A percentile compares a stretch with the other conserved stretches of the same genome.
These are phyloP conservation scores for Argyra leucocephala DNA, from an alignment of 2,888 invertebrate genomes.

Conservation along the genomic window DNA sequence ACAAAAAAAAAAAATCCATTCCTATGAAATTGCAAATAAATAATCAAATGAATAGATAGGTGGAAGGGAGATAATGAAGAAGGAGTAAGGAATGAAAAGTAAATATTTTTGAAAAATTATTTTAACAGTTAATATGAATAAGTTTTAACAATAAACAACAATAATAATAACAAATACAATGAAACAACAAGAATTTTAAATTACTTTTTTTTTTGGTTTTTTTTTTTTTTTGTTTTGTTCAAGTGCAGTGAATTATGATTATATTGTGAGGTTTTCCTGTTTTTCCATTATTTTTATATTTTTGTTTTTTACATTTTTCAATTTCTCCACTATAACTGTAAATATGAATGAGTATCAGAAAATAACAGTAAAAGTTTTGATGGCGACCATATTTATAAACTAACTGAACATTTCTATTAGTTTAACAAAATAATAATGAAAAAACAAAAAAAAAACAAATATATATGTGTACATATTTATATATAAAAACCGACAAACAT, in stretches of 20 bases:
- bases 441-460: no score
- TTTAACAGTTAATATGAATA: constrained; percentile 4
- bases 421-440: not conserved
- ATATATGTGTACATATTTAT: no score
- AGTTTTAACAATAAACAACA: not conserved
- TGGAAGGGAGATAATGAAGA: no score
- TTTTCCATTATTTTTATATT: not conserved
- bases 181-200: not conserved
- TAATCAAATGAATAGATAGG: no score
- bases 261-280: not conserved
- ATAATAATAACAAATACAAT: not conserved
- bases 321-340: no score
- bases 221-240: not conserved
- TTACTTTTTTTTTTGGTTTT: not conserved
- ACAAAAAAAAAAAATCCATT: not conserved
- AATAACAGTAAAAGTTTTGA: not conserved
- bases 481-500: no score
- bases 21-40: no score
- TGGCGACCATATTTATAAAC: not conserved
- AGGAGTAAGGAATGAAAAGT: no score
- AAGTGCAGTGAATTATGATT: not conserved
- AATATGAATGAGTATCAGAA: not conserved
- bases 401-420: not conserved
- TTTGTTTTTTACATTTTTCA: not conserved
- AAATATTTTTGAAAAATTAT: not conserved